These are phyloP conservation scores for Toxotes lorentzi DNA, from an alignment of 2,797 vertebrate genomes.

Conservation along the genomic window DNA sequence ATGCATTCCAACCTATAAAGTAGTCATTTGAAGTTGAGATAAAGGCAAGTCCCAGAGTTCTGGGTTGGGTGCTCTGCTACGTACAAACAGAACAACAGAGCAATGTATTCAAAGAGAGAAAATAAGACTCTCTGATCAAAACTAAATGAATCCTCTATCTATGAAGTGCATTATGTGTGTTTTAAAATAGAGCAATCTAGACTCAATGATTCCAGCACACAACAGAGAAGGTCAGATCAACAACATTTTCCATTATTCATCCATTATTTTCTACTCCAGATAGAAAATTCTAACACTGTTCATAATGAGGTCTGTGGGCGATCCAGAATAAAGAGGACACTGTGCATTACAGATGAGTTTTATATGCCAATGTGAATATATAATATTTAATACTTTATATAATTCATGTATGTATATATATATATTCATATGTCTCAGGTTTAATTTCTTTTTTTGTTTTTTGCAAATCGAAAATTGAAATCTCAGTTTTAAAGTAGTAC, in stretches of 20 bases:
- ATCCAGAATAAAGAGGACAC: not conserved
- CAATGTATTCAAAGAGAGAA: not conserved
- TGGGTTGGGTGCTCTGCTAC: not conserved
- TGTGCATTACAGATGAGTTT: not conserved
- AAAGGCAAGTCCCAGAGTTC: slow-evolving; percentile 1
- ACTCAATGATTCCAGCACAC: too few species aligned
- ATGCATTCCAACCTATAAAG: slow-evolving; percentile 28
- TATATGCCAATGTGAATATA: not conserved
- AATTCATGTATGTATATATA: too few species aligned
- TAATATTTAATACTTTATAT: too few species aligned
- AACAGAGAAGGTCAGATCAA: not conserved
- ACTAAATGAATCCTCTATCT: not conserved
- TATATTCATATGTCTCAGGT: too few species aligned
- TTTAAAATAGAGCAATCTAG: not conserved
- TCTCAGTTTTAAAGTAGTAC: not conserved
- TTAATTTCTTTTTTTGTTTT: too few species aligned
- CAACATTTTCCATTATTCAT: not conserved
- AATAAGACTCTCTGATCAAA: not conserved
- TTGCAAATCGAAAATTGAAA: not conserved
- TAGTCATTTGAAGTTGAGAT: slow-evolving; percentile 35
- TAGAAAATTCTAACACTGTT: not conserved
- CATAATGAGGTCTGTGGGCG: not conserved
- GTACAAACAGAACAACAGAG: slow-evolving; percentile 14
- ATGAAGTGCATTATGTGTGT: not conserved
- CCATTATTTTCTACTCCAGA: not conserved